phyloP scores from a whole-genome alignment of 2,797 vertebrate genomes.

The Steatocranus sp. region DNA sequence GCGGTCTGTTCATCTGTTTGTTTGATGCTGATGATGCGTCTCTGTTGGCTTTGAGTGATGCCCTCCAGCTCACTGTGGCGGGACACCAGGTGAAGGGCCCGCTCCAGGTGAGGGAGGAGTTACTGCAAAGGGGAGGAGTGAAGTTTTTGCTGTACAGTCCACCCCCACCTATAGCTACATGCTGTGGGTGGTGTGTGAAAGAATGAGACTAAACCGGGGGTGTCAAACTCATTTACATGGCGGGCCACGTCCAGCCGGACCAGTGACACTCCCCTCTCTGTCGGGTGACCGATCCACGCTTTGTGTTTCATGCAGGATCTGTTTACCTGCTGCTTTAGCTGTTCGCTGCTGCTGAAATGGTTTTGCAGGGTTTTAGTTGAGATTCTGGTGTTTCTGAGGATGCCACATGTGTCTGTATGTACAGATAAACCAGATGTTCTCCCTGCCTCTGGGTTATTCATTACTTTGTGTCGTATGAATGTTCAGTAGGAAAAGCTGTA shows the following conservation, averaged over 20 bases:
- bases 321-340: neutral
- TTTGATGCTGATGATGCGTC: neutral
- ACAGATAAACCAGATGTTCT: neutral
- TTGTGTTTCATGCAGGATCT: neutral
- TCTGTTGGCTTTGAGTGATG: neutral
- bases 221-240: too few relatives aligned
- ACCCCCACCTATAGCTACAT: rapidly evolving
- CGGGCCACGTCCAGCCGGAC: neutral
- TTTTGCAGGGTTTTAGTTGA: neutral
- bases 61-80: neutral
- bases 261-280: neutral
- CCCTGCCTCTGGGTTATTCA: neutral
- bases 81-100: neutral
- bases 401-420: neutral
- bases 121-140: neutral
- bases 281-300: neutral
- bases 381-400: neutral
- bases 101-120: neutral
- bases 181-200: neutral
- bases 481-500: neutral
- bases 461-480: neutral
- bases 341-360: too few relatives aligned
- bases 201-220: neutral
- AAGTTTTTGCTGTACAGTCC: neutral
- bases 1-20: neutral